Evolutionary conservation across 2,797 vertebrate species (phyloP).

Genomic region (Acrossocheilus fasciatus): DNA sequence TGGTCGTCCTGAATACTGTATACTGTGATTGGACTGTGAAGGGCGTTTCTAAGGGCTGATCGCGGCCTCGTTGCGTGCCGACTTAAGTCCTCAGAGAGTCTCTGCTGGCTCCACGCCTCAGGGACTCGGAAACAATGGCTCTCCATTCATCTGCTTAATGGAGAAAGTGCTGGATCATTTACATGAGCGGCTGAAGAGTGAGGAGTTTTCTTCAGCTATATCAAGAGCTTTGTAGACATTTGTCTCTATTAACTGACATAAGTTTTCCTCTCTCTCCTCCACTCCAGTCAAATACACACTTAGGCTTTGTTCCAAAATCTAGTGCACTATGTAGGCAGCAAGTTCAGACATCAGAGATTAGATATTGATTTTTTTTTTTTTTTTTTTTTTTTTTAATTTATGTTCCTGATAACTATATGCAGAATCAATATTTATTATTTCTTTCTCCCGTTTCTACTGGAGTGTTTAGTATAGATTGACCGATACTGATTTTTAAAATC

Average conservation of each 20-base stretch:
- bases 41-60: conserved; percentile 33
- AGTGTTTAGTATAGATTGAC: not conserved
- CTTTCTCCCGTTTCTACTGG: not conserved
- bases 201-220: not conserved
- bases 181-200: not conserved
- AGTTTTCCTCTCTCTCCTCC: not conserved
- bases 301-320: not conserved
- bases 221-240: not conserved
- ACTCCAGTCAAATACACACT: not conserved
- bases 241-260: not conserved
- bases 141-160: conserved; percentile 56
- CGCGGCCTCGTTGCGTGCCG: conserved; percentile 6
- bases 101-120: conserved; percentile 44
- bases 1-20: not conserved
- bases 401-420: too few species aligned
- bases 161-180: conserved; percentile 39
- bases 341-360: not conserved
- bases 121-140: conserved; percentile 43
- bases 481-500: not conserved
- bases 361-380: not conserved
- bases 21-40: not conserved
- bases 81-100: conserved; percentile 16
- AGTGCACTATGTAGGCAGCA: not conserved
- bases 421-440: not conserved
- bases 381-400: too few species aligned